phyloP scores from a whole-genome alignment of 64 coral and sea anemone species.

The Actinia equina region DNA sequence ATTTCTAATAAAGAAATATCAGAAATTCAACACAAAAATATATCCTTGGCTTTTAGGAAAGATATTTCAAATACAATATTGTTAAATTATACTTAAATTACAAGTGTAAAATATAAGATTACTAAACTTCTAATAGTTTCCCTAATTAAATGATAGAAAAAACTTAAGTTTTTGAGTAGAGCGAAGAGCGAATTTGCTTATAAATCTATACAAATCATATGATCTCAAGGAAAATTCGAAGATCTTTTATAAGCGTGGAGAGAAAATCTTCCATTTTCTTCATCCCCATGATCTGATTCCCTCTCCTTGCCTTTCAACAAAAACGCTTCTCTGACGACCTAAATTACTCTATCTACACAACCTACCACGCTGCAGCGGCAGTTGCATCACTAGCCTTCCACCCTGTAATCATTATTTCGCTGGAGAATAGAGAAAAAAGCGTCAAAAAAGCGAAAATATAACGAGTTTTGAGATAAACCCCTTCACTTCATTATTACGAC shows the following conservation, averaged over 20 bases:
- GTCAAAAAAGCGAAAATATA: neutral
- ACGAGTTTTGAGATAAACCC: neutral
- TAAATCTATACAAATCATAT: too few species aligned
- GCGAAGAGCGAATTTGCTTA: too few species aligned
- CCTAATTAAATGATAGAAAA: too few species aligned
- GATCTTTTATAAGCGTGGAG: too few species aligned
- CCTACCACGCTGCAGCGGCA: conserved; percentile 70
- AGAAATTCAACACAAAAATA: neutral
- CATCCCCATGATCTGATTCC: neutral
- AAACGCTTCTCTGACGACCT: neutral
- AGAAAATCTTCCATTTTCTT: neutral
- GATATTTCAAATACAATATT: too few species aligned
- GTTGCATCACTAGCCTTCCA: conserved; percentile 55
- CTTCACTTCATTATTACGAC: neutral
- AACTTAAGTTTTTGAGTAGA: too few species aligned
- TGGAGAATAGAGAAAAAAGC: neutral
- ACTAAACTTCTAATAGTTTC: too few species aligned
- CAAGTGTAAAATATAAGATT: neutral
- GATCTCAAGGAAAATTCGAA: too few species aligned
- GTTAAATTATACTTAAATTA: neutral
- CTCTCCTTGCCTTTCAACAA: neutral
- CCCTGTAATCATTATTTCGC: conserved; percentile 47
- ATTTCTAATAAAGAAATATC: neutral
- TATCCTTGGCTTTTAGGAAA: too few species aligned
- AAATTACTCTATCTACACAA: neutral